A percentile compares a stretch with the other conserved stretches of the same genome.
Conservation (phyloP, 2,888 invertebrate species). For the Zaprionus lineosus region DNA sequence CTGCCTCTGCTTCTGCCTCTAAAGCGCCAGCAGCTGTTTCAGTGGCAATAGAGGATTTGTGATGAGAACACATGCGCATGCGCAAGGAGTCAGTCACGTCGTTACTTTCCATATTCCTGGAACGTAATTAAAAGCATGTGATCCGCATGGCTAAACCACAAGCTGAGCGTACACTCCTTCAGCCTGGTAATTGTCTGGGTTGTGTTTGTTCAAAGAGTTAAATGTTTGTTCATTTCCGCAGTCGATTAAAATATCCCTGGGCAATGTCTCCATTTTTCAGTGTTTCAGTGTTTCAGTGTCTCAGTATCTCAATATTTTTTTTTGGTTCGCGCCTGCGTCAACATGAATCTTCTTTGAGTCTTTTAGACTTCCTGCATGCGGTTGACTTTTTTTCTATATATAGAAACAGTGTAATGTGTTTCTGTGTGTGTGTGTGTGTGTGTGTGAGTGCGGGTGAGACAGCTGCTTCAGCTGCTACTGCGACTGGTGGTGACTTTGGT, state of each 20-base stretch:
- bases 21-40: slow-evolving; percentile 1
- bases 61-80: slow-evolving; percentile 29
- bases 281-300: too few relatives aligned
- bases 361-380: slow-evolving; percentile 20
- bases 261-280: too few relatives aligned
- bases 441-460: slow-evolving; percentile 53
- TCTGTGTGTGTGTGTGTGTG: slow-evolving; percentile 9
- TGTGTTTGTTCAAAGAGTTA: slow-evolving; percentile 1
- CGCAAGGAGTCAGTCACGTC: slow-evolving; percentile 39
- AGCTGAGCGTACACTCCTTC: slow-evolving; percentile 31
- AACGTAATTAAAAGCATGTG: slow-evolving; percentile 59
- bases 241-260: slow-evolving; percentile 57
- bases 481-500: slow-evolving; percentile 60
- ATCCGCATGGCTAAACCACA: slow-evolving; percentile 42
- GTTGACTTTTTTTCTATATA: slow-evolving; percentile 34
- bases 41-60: background rate
- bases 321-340: slow-evolving; percentile 19
- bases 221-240: slow-evolving; percentile 50
- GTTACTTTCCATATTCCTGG: slow-evolving; percentile 8
- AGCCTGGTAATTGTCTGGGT: background rate
- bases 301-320: too few relatives aligned
- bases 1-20: too few relatives aligned
- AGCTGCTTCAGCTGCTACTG: slow-evolving; percentile 45
- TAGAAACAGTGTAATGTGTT: slow-evolving; percentile 19
- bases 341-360: slow-evolving; percentile 43